Conservation (phyloP, 2,888 invertebrate genomes). For the Dynastes grantii region DNA sequence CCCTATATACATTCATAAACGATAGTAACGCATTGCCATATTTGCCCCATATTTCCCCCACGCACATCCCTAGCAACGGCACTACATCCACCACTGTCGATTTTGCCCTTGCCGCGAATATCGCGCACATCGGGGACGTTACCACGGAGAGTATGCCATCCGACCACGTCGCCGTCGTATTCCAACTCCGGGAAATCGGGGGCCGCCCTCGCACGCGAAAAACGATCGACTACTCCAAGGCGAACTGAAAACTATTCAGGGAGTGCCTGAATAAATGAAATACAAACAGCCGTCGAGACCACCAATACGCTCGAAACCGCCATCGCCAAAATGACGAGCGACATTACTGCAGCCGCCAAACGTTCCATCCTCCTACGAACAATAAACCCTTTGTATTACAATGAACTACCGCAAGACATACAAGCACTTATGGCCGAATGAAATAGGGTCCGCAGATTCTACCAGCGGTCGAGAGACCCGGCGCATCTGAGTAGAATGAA, state of each 20-base stretch:
- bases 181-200: no score
- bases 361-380: not conserved
- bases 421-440: not conserved
- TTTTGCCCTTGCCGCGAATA: slow-evolving; percentile 50
- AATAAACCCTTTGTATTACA: not conserved
- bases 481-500: not conserved
- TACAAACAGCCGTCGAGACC: not conserved
- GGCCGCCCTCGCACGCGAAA: no score
- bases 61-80: no score
- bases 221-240: not conserved
- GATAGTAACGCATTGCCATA: no score
- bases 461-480: not conserved
- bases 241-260: not conserved
- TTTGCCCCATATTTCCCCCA: no score
- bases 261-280: not conserved
- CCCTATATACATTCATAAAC: no score
- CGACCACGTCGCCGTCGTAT: no score
- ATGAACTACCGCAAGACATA: not conserved
- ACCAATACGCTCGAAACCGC: not conserved
- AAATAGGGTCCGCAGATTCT: not conserved
- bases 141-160: not conserved
- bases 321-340: not conserved
- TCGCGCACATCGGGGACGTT: slow-evolving; percentile 2
- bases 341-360: not conserved
- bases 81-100: slow-evolving; percentile 50